Evolutionary conservation across 2,113 vertebrate species (phyloP).

Genomic region (Forbesichthys agassizii): DNA sequence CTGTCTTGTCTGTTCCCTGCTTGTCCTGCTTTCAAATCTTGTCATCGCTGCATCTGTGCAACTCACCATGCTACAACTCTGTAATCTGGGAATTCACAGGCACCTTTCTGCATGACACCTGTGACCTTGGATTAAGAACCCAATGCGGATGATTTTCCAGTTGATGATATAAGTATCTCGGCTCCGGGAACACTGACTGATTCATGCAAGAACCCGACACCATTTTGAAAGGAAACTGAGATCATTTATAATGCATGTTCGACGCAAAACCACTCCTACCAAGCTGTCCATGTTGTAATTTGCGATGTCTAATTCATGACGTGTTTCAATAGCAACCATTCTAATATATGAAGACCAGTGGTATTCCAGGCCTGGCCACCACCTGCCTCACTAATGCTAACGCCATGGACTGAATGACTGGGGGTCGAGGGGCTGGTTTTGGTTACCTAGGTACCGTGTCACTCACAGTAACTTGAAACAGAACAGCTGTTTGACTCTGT

Average conservation of each 20-base stretch:
- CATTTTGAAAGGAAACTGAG: too few relatives aligned
- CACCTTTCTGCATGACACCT: background rate
- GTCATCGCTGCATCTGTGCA: conserved; percentile 30
- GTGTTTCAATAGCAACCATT: conserved; percentile 33
- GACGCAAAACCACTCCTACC: background rate
- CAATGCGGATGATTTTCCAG: too few relatives aligned
- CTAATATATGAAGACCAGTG: conserved; percentile 43
- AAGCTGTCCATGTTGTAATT: background rate
- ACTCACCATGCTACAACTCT: conserved; percentile 19
- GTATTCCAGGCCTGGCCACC: conserved; percentile 33
- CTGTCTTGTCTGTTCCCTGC: conserved; percentile 24
- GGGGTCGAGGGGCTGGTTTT: conserved; percentile 48
- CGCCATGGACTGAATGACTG: conserved; percentile 33
- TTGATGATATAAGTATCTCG: too few relatives aligned
- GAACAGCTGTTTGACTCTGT: conserved; percentile 63
- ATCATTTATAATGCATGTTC: conserved; percentile 16
- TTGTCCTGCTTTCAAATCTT: conserved; percentile 34
- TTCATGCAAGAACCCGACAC: too few relatives aligned
- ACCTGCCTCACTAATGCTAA: conserved; percentile 40
- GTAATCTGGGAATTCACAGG: conserved; percentile 23
- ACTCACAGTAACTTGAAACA: conserved; percentile 61
- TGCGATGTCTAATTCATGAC: conserved; percentile 17
- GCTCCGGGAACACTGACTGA: too few relatives aligned
- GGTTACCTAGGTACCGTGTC: conserved; percentile 64
- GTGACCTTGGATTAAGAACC: too few relatives aligned